Evolutionary conservation across 2,797 vertebrate species (phyloP).

Genomic region (Chloroceryle inda): DNA sequence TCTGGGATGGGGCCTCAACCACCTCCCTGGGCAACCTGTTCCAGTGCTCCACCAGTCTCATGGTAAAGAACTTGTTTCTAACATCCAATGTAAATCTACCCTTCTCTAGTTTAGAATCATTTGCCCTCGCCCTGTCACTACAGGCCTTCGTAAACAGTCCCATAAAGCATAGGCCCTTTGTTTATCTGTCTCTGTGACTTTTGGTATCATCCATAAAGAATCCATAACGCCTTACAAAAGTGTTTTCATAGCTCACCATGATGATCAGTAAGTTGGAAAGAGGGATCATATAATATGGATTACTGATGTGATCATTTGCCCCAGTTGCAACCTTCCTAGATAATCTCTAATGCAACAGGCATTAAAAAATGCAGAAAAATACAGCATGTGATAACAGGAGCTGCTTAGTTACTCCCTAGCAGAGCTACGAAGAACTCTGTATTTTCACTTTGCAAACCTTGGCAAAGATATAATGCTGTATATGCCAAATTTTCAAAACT

Average conservation of each 20-base stretch:
- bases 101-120: too few species aligned
- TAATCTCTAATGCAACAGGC: conserved; percentile 42
- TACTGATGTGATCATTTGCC: conserved; percentile 32
- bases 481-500: conserved; percentile 60
- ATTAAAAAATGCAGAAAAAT: conserved; percentile 45
- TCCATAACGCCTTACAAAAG: neutral
- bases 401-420: conserved; percentile 43
- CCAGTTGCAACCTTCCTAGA: conserved; percentile 21
- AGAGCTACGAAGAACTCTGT: conserved; percentile 48
- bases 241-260: neutral
- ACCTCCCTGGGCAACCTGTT: too few species aligned
- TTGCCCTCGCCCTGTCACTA: too few species aligned
- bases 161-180: neutral
- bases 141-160: too few species aligned
- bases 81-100: too few species aligned
- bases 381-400: conserved; percentile 31
- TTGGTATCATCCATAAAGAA: neutral
- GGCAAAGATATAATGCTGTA: conserved; percentile 41
- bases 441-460: conserved; percentile 67
- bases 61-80: too few species aligned
- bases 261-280: neutral
- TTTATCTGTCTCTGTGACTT: neutral
- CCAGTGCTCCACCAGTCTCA: too few species aligned
- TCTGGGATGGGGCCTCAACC: too few species aligned
- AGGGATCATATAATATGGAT: conserved; percentile 3